phyloP scores from a whole-genome alignment of 1,140 invertebrate species.

The Anastatus disparis region DNA sequence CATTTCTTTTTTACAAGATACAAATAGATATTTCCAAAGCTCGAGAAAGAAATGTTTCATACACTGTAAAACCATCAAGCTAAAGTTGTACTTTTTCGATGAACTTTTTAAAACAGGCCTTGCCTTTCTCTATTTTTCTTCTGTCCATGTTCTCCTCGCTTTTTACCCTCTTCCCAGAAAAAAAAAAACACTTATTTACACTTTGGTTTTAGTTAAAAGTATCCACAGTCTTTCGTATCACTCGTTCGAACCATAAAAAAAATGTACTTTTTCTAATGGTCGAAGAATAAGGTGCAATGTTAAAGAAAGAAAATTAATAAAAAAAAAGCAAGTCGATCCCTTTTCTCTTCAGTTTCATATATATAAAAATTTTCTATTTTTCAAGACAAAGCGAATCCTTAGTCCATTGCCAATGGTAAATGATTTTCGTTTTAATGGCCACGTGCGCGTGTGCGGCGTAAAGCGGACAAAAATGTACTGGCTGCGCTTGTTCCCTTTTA shows the following conservation, averaged over 20 bases:
- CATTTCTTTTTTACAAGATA: too few relatives aligned
- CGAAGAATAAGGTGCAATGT: neutral
- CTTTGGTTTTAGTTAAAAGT: neutral
- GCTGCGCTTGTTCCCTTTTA: neutral
- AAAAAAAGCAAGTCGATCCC: constrained; percentile 2
- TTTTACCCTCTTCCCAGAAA: neutral
- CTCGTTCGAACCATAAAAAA: too few relatives aligned
- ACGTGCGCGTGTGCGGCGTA: constrained; percentile 24
- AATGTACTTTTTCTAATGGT: constrained; percentile 28
- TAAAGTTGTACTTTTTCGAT: neutral
- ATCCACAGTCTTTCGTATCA: too few relatives aligned
- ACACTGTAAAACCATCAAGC: constrained; percentile 7
- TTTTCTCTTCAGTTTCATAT: constrained; percentile 1
- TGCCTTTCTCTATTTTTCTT: constrained; percentile 15
- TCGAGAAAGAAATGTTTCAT: too few relatives aligned
- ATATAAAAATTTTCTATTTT: too few relatives aligned
- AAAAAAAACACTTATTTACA: neutral
- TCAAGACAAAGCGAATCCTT: neutral
- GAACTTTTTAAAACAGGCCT: neutral
- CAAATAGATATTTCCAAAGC: too few relatives aligned
- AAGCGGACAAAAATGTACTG: too few relatives aligned
- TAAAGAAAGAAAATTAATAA: neutral
- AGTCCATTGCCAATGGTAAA: constrained; percentile 18
- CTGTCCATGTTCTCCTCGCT: constrained; percentile 4
- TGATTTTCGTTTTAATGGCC: constrained; percentile 32